Evolutionary conservation across 2,113 vertebrate species (phyloP).

Genomic region (Strigops habroptila): DNA sequence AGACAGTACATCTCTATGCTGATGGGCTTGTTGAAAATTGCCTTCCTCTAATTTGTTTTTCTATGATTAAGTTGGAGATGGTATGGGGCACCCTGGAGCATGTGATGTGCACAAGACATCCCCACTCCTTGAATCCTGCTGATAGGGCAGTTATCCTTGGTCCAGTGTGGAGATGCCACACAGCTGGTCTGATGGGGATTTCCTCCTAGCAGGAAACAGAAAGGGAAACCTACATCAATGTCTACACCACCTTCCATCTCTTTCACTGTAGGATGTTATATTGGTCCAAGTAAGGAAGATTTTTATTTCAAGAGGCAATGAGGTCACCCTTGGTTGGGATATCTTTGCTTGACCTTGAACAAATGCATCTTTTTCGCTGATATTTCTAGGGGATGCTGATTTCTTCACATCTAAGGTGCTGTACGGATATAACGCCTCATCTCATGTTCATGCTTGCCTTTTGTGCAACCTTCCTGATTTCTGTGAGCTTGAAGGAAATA

Average conservation of each 20-base stretch:
- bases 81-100: neutral
- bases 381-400: neutral
- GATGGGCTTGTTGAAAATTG: neutral
- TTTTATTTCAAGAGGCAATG: neutral
- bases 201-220: neutral
- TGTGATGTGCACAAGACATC: rapidly evolving
- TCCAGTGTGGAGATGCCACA: neutral
- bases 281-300: neutral
- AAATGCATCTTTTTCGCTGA: neutral
- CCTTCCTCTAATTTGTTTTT: neutral
- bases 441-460: neutral
- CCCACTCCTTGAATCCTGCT: neutral
- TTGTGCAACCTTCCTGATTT: neutral
- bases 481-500: neutral
- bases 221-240: neutral
- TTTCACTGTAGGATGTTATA: neutral
- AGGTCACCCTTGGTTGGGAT: rapidly evolving
- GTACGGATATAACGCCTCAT: rapidly evolving
- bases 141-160: neutral
- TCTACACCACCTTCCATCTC: neutral
- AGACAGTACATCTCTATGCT: neutral
- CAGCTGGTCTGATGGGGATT: rapidly evolving
- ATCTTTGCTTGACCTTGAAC: neutral
- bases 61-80: neutral
- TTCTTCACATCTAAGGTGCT: neutral